These are phyloP conservation scores for Batillaria attramentaria DNA, from an alignment of 1,140 invertebrate genomes.

Conservation along the genomic window DNA sequence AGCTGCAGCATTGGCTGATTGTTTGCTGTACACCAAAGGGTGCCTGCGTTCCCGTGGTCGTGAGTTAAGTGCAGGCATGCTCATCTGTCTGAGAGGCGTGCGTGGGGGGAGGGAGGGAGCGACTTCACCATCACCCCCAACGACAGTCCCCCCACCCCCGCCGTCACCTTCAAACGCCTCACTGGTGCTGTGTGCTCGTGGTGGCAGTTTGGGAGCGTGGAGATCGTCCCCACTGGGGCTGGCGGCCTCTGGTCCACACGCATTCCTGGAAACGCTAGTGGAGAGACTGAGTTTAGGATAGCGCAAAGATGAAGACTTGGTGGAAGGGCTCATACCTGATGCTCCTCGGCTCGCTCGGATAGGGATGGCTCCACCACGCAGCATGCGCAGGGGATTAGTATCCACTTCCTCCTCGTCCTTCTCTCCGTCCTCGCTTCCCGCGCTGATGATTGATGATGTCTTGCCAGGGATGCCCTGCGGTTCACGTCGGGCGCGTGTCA, in stretches of 20 bases:
- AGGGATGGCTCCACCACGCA: slow-evolving; percentile 73
- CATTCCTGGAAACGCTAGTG: slow-evolving; percentile 32
- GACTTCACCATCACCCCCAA: not conserved
- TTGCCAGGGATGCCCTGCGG: slow-evolving; percentile 66
- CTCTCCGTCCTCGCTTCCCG: slow-evolving; percentile 28
- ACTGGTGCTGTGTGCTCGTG: slow-evolving; percentile 12
- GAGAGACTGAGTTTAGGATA: slow-evolving; percentile 57
- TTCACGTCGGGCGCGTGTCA: slow-evolving; percentile 51
- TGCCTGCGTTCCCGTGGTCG: slow-evolving; percentile 20
- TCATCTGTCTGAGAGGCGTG: slow-evolving; percentile 19
- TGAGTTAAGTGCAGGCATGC: slow-evolving; percentile 26
- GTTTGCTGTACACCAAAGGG: slow-evolving; percentile 28
- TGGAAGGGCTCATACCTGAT: slow-evolving; percentile 54
- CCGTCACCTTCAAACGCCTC: not conserved
- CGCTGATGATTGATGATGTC: slow-evolving; percentile 9
- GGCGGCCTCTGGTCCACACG: not conserved
- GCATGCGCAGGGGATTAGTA: slow-evolving; percentile 82
- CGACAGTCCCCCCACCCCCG: not conserved
- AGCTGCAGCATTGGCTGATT: not conserved
- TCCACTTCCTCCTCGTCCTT: slow-evolving; percentile 70
- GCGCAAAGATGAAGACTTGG: slow-evolving; percentile 43
- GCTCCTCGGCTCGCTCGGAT: slow-evolving; percentile 60
- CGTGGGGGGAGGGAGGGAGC: slow-evolving; percentile 6
- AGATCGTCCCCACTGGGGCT: not conserved
- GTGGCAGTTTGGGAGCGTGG: slow-evolving; percentile 4